These are phyloP conservation scores for Nymphalis c-album DNA, from an alignment of 2,888 invertebrate species.

Conservation along the genomic window DNA sequence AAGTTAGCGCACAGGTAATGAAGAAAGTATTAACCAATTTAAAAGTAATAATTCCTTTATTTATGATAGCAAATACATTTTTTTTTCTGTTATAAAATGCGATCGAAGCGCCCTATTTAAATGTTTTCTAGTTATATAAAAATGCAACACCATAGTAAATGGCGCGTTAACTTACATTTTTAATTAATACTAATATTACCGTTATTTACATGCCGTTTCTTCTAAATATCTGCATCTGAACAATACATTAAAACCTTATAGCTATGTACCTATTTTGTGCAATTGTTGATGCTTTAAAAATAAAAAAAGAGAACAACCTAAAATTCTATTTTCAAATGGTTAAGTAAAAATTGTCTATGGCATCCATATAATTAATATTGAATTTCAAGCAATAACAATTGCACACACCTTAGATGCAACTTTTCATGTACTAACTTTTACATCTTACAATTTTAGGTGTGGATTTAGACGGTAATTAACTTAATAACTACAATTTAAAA, in stretches of 20 bases:
- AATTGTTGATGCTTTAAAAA: conserved; percentile 66
- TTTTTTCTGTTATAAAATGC: conserved; percentile 50
- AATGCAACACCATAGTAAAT: conserved; percentile 62
- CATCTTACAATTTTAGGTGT: conserved; percentile 63
- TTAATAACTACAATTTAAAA: conserved; percentile 52
- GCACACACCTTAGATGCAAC: conserved; percentile 66
- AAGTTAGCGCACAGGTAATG: conserved; percentile 41
- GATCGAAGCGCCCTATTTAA: conserved; percentile 55
- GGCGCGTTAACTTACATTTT: conserved; percentile 53
- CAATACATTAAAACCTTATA: conserved; percentile 79
- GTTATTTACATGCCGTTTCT: conserved; percentile 78
- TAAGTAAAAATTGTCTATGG: conserved; percentile 52
- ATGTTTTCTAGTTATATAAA: conserved; percentile 60
- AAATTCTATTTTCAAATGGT: conserved; percentile 36
- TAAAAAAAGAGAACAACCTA: conserved; percentile 36
- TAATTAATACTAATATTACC: conserved; percentile 61
- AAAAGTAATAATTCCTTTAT: conserved; percentile 40
- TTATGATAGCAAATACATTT: conserved; percentile 40
- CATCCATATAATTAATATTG: conserved; percentile 41
- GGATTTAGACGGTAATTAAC: conserved; percentile 78
- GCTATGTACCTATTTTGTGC: conserved; percentile 68
- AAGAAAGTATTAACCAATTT: conserved; percentile 34
- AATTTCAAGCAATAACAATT: conserved; percentile 69
- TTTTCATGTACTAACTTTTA: conserved; percentile 65
- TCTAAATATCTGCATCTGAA: conserved; percentile 82